phyloP scores from a whole-genome alignment of 2,888 invertebrate species.

The Scaptomyza flava region DNA sequence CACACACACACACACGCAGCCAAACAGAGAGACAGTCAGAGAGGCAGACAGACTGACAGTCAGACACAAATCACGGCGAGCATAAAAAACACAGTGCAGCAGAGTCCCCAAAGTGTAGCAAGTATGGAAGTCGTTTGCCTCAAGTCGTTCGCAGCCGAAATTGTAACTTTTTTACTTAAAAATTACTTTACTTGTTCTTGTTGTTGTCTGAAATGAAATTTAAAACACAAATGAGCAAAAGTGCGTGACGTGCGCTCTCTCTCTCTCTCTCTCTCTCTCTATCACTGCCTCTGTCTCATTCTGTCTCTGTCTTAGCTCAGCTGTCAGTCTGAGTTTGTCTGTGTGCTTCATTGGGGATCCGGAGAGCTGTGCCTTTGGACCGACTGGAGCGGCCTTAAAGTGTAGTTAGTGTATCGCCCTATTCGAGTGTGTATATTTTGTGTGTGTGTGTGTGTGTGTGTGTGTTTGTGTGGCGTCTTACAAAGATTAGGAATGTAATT shows the following conservation, averaged over 20 bases:
- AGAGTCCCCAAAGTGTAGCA: slow-evolving; percentile 46
- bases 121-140: slow-evolving; percentile 41
- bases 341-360: slow-evolving; percentile 58
- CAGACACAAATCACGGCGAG: slow-evolving; percentile 58
- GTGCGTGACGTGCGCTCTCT: slow-evolving; percentile 59
- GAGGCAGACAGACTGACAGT: background rate
- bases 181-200: slow-evolving; percentile 41
- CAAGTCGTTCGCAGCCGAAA: slow-evolving; percentile 52
- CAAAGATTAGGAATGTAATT: slow-evolving; percentile 78
- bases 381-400: slow-evolving; percentile 47
- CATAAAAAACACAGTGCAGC: slow-evolving; percentile 55
- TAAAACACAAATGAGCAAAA: slow-evolving; percentile 78
- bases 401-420: slow-evolving; percentile 53
- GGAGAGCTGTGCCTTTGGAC: slow-evolving; percentile 34
- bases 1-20: slow-evolving; percentile 10
- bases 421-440: slow-evolving; percentile 4
- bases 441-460: slow-evolving; percentile 2
- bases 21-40: slow-evolving; percentile 1
- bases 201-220: slow-evolving; percentile 71
- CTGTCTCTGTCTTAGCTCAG: slow-evolving; percentile 5
- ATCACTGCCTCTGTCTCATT: background rate
- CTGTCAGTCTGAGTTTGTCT: slow-evolving; percentile 22
- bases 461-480: slow-evolving; percentile 44
- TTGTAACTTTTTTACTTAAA: slow-evolving; percentile 67
- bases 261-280: slow-evolving; percentile 8